Evolutionary conservation across 2,113 vertebrate species (phyloP), one percentile per base, ranked within the genome.

Genomic region (Sander lucioperca): DNA sequence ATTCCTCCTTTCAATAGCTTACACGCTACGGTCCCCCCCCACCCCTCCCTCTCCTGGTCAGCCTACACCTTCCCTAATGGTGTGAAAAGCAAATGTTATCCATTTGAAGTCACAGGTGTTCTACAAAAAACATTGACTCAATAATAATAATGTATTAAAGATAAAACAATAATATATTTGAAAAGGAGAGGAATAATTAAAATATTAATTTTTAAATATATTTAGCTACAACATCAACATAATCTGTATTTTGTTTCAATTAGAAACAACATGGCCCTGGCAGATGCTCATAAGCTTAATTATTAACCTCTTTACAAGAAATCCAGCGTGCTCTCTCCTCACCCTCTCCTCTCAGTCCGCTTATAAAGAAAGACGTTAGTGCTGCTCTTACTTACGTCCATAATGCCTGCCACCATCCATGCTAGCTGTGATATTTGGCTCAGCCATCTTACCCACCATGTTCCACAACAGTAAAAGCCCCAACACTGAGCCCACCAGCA

Each of bases 331-430:
- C 82, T 71, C 79, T 71, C 72, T 66, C 68, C 39, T 67, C 91
- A 68, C 72, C 83, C 85, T 94, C 67, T 62, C 54, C 56, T 71
- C 69, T 83, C 70, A 27, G 70, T 82, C 77, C 77, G 63, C 70
- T 82, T 75, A 79, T 92, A 89, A 81, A 87, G 33, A 85, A 89
- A 88, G 74, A 85, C 77, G 91, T 91, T 82, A 90, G 81, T 88
- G 93, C 88, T 94, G 92, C 90, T 93, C 94, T 96, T 97, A 98
- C 96, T 96, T 96, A 96, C 94, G 92, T 96, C 84, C 77, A 88
- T 89, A 93, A 92, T 90, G 94, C 88, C 91, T 90, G 93, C 93
- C 80, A 79, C 77, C 88, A 94, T 90, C 94, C 93, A 61, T 90
- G 94, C 92, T 93, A 91, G 84, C 87, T 94, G 91, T 95, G 93